Conservation (phyloP, 2,113 vertebrate genomes). For the Puntigrus tetrazona region DNA sequence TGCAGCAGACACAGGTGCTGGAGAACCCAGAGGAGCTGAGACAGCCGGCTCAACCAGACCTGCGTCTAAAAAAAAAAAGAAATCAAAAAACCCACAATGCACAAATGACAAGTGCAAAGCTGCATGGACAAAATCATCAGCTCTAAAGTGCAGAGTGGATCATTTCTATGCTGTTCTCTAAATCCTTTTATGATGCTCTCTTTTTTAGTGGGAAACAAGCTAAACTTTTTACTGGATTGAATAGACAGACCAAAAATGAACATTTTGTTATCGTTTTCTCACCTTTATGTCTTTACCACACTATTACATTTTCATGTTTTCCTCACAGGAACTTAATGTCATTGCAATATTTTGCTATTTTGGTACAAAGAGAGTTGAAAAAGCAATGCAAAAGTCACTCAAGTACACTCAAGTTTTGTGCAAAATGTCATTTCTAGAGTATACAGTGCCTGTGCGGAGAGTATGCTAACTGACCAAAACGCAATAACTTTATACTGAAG, state of each 20-base stretch:
- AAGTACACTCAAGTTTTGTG: background rate
- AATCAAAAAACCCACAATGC: background rate
- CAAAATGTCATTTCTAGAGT: background rate
- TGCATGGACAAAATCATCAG: slow-evolving; percentile 14
- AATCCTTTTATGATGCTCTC: background rate
- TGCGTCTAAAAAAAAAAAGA: background rate
- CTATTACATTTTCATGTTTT: background rate
- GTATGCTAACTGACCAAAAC: background rate
- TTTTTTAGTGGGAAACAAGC: background rate
- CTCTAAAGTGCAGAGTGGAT: slow-evolving; percentile 1
- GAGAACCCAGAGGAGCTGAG: slow-evolving; percentile 32
- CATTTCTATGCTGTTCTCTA: slow-evolving; percentile 21
- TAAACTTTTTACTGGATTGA: background rate
- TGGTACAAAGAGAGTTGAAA: background rate
- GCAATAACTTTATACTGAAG: background rate
- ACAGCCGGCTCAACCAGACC: slow-evolving; percentile 20
- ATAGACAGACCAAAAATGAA: background rate
- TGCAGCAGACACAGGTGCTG: slow-evolving; percentile 34
- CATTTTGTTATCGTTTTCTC: background rate
- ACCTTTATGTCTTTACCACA: background rate
- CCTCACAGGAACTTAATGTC: background rate
- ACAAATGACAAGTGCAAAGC: background rate
- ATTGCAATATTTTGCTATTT: too few species aligned
- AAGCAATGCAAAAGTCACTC: background rate
- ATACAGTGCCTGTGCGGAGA: background rate